Evolutionary conservation across 2,797 vertebrate genomes (phyloP), one percentile per base, ranked within the genome.

Genomic region (Anas bernieri): DNA sequence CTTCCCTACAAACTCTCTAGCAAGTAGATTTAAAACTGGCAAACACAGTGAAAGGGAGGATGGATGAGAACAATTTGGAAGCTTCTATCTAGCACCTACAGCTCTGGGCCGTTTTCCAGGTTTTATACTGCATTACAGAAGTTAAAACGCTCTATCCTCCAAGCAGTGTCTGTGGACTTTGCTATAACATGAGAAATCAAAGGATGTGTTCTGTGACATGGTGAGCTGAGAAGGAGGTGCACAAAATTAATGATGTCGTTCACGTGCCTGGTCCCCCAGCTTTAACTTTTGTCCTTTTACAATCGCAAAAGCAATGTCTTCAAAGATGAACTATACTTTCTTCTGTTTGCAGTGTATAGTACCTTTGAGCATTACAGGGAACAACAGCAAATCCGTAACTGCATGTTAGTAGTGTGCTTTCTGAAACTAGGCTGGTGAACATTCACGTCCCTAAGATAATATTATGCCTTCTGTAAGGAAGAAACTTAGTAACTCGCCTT

Each of bases 71-170:
- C 20, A 56, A 55, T 37, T 54, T 68, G 58, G 33, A 81, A 72
- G 35, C 3, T 0, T 45, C 16, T 50, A 54, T n/a, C 1, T 1
- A 74, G 17, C 0, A 0, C 63, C 17, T 14, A 78, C 1, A 16
- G 9, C 33, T 69, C 76, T 45, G 91, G 37, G 54, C 37, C n/a
- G 30, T 73, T 69, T 81, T 81, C 73, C 54, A 91, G 22, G 12
- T 91, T 93, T 91, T 52, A 50, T 37, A 69, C 30, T 52, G 18
- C 25, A 56, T 79, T 84, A 82, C 8, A 17, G 37, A 69, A 79
- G 75, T 63, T 16, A 69, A 76, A 92, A 63, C 11, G 46, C 25
- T 37, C 15, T 37, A 30, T 79, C 62, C 39, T 86, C n/a, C 56
- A 59, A 15, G 26, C 11, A 69, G 23, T 14, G 66, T 46, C 54